Evolutionary conservation across 2,797 vertebrate genomes (phyloP), one percentile per base, ranked within the genome.

Genomic region (Tapirus indicus): DNA sequence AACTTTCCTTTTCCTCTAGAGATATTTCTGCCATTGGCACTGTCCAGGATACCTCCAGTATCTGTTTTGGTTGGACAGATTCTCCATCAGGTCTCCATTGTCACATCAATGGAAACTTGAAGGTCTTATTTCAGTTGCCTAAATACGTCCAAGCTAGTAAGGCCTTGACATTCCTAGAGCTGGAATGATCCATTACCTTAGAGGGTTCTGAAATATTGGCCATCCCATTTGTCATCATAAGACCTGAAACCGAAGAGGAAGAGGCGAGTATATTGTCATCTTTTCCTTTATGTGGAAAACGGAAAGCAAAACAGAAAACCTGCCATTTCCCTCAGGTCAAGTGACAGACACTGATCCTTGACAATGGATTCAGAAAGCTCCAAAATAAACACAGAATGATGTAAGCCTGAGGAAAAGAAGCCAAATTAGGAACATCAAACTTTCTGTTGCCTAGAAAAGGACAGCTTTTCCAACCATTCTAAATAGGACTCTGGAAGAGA

Each of bases 301-400:
- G 16, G 82, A 92, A 84, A 89, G n/a, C 56, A 88, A 88, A 82
- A 75, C 64, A 86, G 23, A 88, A 72, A 88, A 49, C 12, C 47
- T 60, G 49, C 60, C n/a, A 38, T 79, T 96, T 88, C 74, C 92
- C 54, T 92, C 52, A 87, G 91, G 89, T 95, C 95, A 97, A 90
- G 52, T 17, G 93, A 93, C 95, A 97, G 95, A 85, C 35, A 52
- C 38, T 96, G 90, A 90, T 80, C 94, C 20, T 74, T 95, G 69
- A 64, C 74, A 69, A 78, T 95, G 18, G 38, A 77, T 74, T 88
- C 72, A 86, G 69, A 95, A 93, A 66, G 6, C 9, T 88, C 91
- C 92, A 88, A 88, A 93, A 66, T 71, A 96, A 92, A 91, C 47
- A 80, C 5, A 64, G 69, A 96, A 78, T 84, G 74, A 82, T 0